A percentile compares a stretch with the other conserved stretches of the same genome.
Conservation (phyloP, 2,113 vertebrate genomes). For the Lagenorhynchus albirostris region DNA sequence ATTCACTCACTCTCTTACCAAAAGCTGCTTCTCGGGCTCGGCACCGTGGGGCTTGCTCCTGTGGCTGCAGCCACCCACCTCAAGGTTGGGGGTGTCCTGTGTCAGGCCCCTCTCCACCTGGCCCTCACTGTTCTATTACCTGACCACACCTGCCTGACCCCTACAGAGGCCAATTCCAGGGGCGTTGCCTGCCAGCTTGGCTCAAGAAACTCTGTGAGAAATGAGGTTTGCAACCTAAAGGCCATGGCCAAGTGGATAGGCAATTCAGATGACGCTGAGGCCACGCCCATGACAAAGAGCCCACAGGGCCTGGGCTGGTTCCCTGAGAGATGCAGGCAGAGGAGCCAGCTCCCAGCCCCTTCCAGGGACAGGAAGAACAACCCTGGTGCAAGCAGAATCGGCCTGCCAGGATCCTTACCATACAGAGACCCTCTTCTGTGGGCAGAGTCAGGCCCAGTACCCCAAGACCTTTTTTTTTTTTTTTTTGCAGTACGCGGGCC, state of each 20-base stretch:
- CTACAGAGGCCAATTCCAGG: background rate
- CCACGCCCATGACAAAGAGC: background rate
- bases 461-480: background rate
- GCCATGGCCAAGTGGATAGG: background rate
- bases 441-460: background rate
- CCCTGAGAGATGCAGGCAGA: background rate
- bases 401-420: background rate
- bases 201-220: background rate
- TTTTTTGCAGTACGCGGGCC: too few relatives aligned
- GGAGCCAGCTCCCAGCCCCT: background rate
- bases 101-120: background rate
- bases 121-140: background rate
- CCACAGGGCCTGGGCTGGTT: background rate
- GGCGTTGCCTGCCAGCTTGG: background rate
- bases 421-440: background rate
- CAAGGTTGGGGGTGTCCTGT: background rate
- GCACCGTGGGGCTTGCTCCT: background rate
- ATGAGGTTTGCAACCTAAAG: background rate
- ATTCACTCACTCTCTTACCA: background rate
- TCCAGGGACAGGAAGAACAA: too few relatives aligned
- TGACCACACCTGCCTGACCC: background rate
- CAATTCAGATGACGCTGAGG: background rate
- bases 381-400: background rate
- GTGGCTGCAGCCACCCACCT: background rate
- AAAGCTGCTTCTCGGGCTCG: background rate